phyloP scores from a whole-genome alignment of 2,797 vertebrate genomes.

The Alauda arvensis region DNA sequence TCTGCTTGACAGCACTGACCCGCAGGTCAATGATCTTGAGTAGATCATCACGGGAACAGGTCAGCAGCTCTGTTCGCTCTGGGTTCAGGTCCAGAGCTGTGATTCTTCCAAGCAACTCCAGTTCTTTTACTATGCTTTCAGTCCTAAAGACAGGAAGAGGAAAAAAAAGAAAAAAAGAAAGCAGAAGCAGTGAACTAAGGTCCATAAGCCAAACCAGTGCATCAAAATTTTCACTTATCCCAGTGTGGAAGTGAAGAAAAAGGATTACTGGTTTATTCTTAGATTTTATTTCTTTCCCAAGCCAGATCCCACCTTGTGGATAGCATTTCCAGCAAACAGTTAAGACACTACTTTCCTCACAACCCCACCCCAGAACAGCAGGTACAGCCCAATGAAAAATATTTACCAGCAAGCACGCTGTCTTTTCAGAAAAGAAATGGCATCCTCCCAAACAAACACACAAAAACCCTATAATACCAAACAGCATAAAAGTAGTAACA shows the following conservation, averaged over 20 bases:
- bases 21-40: slow-evolving; percentile 92
- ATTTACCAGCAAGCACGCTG: neutral
- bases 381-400: neutral
- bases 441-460: neutral
- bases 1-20: slow-evolving; percentile 79
- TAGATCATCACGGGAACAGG: slow-evolving; percentile 91
- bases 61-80: slow-evolving; percentile 88
- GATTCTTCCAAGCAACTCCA: slow-evolving; percentile 90
- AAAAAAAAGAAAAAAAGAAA: too few species aligned
- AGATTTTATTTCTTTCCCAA: neutral
- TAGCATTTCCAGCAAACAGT: neutral
- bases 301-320: neutral
- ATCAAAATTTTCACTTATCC: neutral
- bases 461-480: neutral
- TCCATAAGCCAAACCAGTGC: neutral
- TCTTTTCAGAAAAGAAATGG: neutral
- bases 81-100: slow-evolving; percentile 94
- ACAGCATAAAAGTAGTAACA: neutral
- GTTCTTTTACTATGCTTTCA: slow-evolving; percentile 87
- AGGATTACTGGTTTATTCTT: neutral
- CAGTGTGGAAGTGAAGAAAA: neutral
- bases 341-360: neutral
- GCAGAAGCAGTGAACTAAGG: neutral
- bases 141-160: slow-evolving; percentile 69
- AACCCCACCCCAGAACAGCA: neutral